Percentiles rank a stretch among this genome's conserved stretches.
These are phyloP conservation scores for Pycnonotus jocosus DNA, from an alignment of 2,113 vertebrate species.

Conservation along the genomic window DNA sequence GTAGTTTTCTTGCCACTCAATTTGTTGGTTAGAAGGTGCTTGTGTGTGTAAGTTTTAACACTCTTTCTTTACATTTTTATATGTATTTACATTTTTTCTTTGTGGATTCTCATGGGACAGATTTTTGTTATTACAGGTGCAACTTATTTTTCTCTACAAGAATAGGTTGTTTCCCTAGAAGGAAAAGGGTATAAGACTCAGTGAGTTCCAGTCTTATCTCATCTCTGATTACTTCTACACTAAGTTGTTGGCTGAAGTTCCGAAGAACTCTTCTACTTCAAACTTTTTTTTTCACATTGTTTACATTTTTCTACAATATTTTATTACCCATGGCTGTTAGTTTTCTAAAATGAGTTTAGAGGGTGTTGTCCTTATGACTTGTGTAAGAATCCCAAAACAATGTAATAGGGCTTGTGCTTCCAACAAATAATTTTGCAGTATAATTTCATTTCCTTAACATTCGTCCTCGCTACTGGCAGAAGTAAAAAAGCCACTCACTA, in stretches of 20 bases:
- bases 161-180: not conserved
- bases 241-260: not conserved
- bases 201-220: not conserved
- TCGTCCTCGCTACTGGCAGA: not conserved
- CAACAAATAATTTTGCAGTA: not conserved
- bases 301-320: not conserved
- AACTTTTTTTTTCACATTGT: not conserved
- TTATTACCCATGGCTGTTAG: not conserved
- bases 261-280: not conserved
- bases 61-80: not conserved
- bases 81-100: not conserved
- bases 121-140: not conserved
- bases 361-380: not conserved
- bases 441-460: not conserved
- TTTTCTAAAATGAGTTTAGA: not conserved
- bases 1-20: not conserved
- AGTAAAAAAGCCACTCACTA: not conserved
- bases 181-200: not conserved
- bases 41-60: not conserved
- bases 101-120: not conserved
- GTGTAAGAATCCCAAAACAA: not conserved
- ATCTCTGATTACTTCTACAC: not conserved
- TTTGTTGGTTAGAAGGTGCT: not conserved
- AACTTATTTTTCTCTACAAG: not conserved
- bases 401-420: not conserved